These are phyloP conservation scores for Theocolax elegans DNA, from an alignment of 1,140 invertebrate species.

Conservation along the genomic window DNA sequence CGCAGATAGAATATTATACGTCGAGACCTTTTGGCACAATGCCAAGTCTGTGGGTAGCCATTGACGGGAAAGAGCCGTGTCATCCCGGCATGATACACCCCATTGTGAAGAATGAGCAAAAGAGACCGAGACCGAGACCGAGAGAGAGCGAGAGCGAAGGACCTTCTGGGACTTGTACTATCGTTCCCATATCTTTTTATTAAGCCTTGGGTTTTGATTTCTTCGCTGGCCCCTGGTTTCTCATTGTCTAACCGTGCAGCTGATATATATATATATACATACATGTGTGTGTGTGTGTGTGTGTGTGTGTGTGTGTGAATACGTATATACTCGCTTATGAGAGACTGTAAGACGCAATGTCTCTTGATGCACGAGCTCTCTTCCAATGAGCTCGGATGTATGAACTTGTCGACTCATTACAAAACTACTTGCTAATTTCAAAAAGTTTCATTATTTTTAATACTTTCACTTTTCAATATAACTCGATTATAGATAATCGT, in stretches of 20 bases:
- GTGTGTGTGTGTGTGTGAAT: no score
- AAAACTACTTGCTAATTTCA: slow-evolving; percentile 41
- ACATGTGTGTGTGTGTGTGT: no score
- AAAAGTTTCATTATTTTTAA: neutral
- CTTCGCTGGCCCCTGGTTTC: slow-evolving; percentile 48
- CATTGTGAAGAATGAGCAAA: slow-evolving; percentile 38
- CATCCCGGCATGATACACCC: slow-evolving; percentile 55
- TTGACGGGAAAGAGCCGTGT: slow-evolving; percentile 56
- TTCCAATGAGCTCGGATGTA: no score
- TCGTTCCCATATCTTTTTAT: slow-evolving; percentile 52
- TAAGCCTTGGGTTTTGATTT: slow-evolving; percentile 51
- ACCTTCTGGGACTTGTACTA: slow-evolving; percentile 53
- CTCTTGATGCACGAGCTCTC: neutral
- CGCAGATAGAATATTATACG: slow-evolving; percentile 42
- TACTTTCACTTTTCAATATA: no score
- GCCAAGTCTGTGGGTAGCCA: slow-evolving; percentile 52
- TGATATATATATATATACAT: slow-evolving; percentile 47
- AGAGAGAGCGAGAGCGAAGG: slow-evolving; percentile 43
- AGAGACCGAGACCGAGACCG: no score
- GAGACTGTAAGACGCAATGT: neutral
- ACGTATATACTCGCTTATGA: no score
- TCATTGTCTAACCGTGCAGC: slow-evolving; percentile 44
- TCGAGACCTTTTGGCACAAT: slow-evolving; percentile 52
- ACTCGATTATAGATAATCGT: no score
- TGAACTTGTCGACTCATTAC: slow-evolving; percentile 41